Percentiles rank a stretch among this genome's conserved stretches.
These are phyloP conservation scores for Octopus sinensis DNA, from an alignment of 1,140 invertebrate species.

Conservation along the genomic window DNA sequence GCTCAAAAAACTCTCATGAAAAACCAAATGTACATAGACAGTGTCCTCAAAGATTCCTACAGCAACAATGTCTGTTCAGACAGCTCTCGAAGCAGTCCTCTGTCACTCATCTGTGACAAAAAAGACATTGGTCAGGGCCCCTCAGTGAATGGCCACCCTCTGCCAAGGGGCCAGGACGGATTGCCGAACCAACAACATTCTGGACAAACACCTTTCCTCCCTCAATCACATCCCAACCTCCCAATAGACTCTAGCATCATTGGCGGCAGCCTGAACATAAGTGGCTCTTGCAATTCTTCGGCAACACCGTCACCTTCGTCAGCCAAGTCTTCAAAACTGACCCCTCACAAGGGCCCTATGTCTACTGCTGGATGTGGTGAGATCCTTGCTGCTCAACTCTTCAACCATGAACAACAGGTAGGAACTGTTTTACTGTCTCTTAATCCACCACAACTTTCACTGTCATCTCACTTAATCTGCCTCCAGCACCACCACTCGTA, in stretches of 20 bases:
- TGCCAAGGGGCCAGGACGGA: background rate
- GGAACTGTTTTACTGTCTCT: background rate
- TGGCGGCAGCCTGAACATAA: background rate
- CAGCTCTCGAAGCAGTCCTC: background rate
- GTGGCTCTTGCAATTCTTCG: background rate
- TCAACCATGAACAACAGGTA: constrained; percentile 6
- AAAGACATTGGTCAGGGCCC: background rate
- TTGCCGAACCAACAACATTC: background rate
- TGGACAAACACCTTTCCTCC: background rate
- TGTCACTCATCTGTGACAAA: background rate
- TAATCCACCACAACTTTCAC: no score
- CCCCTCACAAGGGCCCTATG: background rate
- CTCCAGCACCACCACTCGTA: no score
- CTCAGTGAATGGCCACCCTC: background rate
- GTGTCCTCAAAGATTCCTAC: background rate
- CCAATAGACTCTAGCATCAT: background rate
- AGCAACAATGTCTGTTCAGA: background rate
- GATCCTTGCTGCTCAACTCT: background rate
- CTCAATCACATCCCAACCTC: background rate
- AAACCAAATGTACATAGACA: background rate
- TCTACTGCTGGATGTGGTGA: background rate
- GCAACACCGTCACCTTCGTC: background rate
- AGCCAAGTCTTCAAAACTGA: background rate
- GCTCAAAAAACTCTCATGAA: background rate
- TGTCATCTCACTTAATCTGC: no score